Conservation (phyloP, 2,797 vertebrate species). For the Halcyon smyrnensis region DNA sequence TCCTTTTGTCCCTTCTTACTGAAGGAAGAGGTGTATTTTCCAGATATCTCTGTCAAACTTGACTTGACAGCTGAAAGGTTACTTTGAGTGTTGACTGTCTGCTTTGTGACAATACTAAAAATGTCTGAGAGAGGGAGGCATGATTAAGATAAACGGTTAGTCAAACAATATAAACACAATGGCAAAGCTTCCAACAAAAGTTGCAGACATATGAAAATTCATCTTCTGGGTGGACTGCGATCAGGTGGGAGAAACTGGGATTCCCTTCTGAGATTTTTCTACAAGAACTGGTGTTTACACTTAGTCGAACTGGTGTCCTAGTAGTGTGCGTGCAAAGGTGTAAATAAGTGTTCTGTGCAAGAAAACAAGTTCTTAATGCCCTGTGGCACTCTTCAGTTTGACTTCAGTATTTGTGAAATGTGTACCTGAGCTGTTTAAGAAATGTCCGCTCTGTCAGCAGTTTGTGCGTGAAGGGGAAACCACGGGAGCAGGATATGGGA, state of each 20-base stretch:
- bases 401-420: background rate
- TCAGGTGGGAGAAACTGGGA: background rate
- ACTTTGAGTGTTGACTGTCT: background rate
- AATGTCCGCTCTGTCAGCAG: background rate
- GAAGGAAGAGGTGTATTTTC: background rate
- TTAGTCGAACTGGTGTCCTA: background rate
- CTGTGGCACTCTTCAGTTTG: background rate
- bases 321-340: background rate
- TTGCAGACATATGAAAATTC: background rate
- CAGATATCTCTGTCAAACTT: background rate
- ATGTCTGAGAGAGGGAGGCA: background rate
- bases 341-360: background rate
- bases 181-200: background rate
- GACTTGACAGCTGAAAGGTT: background rate
- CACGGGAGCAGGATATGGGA: accelerated
- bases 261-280: no score
- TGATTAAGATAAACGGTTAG: background rate
- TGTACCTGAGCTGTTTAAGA: background rate
- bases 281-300: background rate
- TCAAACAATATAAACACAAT: background rate
- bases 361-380: background rate
- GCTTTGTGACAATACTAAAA: background rate
- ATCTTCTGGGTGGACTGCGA: accelerated
- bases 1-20: background rate
- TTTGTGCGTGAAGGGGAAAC: background rate